A percentile compares a stretch with the other conserved stretches of the same genome.
Conservation (phyloP, 2,888 invertebrate species). For the Tinea semifulvella region DNA sequence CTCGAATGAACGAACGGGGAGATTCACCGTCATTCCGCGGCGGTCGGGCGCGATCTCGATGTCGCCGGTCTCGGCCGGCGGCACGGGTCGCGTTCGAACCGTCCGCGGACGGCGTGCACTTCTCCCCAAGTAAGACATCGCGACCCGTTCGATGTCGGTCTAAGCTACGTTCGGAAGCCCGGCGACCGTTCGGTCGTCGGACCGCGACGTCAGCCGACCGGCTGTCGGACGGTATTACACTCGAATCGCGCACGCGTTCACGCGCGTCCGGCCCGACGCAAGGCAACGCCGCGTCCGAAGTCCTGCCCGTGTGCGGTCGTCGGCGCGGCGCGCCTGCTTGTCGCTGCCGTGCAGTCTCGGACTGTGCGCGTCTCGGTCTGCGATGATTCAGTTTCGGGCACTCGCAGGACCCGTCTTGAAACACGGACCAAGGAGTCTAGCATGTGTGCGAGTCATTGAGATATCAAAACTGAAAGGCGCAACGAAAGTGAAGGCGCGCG, state of each 20-base stretch:
- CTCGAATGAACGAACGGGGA: conserved; percentile 54
- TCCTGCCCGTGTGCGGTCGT: conserved; percentile 32
- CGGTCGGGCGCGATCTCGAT: conserved; percentile 23
- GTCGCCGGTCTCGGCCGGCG: conserved; percentile 20
- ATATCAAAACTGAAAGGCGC: conserved; percentile 65
- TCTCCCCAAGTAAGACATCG: conserved; percentile 58
- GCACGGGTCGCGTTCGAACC: conserved; percentile 26
- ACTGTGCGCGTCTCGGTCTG: conserved; percentile 32
- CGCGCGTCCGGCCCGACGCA: conserved; percentile 34
- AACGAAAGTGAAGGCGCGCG: conserved; percentile 70
- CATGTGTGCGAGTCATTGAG: conserved; percentile 76
- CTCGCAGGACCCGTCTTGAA: conserved; percentile 78
- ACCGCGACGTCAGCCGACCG: conserved; percentile 24
- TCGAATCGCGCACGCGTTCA: conserved; percentile 27
- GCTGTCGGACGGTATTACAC: conserved; percentile 22
- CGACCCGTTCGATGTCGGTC: conserved; percentile 58
- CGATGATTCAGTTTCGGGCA: conserved; percentile 47
- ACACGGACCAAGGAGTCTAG: conserved; percentile 80
- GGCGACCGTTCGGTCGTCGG: conserved; percentile 20
- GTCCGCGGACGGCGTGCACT: conserved; percentile 34
- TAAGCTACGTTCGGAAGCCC: conserved; percentile 37
- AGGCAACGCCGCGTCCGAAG: conserved; percentile 29
- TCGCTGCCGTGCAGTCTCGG: conserved; percentile 31
- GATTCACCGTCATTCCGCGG: conserved; percentile 38
- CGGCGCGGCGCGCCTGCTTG: conserved; percentile 26